These are phyloP conservation scores for Peromyscus maniculatus DNA, from an alignment of 2,113 vertebrate genomes.

Conservation along the genomic window DNA sequence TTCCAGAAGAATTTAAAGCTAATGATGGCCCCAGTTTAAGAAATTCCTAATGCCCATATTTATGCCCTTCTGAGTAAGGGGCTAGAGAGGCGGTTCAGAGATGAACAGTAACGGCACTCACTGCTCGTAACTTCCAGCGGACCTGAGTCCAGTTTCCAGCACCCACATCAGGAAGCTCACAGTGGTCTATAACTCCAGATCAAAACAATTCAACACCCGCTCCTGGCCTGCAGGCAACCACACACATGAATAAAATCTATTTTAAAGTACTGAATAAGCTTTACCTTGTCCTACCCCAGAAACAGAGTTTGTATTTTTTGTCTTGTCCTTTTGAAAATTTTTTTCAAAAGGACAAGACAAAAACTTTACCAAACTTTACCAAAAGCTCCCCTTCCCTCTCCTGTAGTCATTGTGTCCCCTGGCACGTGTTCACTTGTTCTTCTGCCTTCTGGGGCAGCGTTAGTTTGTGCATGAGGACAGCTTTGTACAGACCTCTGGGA, in stretches of 20 bases:
- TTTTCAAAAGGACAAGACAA: too few relatives aligned
- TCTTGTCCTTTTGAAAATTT: slow-evolving; percentile 48
- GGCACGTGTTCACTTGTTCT: background rate
- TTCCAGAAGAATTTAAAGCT: slow-evolving; percentile 53
- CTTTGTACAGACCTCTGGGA: background rate
- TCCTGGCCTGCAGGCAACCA: background rate
- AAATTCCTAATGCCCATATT: slow-evolving; percentile 36
- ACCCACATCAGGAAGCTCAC: background rate
- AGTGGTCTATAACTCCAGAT: background rate
- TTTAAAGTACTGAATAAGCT: background rate
- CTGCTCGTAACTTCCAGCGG: background rate
- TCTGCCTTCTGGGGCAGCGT: background rate
- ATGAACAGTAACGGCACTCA: too few relatives aligned
- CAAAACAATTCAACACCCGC: background rate
- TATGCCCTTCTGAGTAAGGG: background rate
- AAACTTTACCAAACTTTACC: too few relatives aligned
- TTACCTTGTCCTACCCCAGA: background rate
- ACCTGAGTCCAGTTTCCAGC: background rate
- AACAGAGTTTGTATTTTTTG: slow-evolving; percentile 24
- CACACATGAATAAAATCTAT: background rate
- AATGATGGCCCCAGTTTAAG: slow-evolving; percentile 9
- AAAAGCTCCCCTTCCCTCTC: background rate
- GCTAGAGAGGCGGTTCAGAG: background rate
- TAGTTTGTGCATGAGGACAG: background rate
- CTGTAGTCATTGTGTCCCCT: background rate